These are phyloP conservation scores for Columba janthina DNA, from an alignment of 2,113 vertebrate genomes.

Conservation along the genomic window DNA sequence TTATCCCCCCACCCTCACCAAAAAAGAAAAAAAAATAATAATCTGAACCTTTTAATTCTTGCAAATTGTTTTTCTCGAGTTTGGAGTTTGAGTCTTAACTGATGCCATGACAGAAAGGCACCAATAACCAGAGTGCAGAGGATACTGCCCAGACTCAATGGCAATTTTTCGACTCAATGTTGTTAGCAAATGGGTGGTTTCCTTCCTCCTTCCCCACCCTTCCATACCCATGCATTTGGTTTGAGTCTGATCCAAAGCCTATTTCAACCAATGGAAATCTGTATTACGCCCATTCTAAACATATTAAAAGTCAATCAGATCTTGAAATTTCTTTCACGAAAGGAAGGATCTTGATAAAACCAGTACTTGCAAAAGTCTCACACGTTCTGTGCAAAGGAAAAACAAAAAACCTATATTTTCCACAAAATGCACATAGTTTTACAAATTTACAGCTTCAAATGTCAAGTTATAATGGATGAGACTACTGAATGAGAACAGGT, in stretches of 20 bases:
- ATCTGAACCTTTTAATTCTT: not conserved
- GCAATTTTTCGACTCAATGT: not conserved
- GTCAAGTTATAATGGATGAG: not conserved
- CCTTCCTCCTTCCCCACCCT: not conserved
- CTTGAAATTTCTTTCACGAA: not conserved
- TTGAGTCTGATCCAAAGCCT: not conserved
- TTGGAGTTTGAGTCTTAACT: not conserved
- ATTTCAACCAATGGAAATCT: not conserved
- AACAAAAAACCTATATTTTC: not conserved
- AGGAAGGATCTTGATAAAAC: not conserved
- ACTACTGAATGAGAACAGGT: not conserved
- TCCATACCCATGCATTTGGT: not conserved
- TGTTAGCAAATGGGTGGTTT: not conserved
- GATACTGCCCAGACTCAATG: not conserved
- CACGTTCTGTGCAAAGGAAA: not conserved
- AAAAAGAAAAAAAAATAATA: not conserved
- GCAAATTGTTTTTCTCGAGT: not conserved
- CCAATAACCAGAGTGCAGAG: not conserved
- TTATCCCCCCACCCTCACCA: not conserved
- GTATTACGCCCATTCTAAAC: conserved; percentile 1
- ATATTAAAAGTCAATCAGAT: not conserved
- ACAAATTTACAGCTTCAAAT: not conserved
- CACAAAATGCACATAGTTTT: not conserved
- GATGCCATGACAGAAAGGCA: not conserved
- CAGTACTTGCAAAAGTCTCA: not conserved